phyloP scores from a whole-genome alignment of 2,888 invertebrate species.

The Philopedon plagiatum region DNA sequence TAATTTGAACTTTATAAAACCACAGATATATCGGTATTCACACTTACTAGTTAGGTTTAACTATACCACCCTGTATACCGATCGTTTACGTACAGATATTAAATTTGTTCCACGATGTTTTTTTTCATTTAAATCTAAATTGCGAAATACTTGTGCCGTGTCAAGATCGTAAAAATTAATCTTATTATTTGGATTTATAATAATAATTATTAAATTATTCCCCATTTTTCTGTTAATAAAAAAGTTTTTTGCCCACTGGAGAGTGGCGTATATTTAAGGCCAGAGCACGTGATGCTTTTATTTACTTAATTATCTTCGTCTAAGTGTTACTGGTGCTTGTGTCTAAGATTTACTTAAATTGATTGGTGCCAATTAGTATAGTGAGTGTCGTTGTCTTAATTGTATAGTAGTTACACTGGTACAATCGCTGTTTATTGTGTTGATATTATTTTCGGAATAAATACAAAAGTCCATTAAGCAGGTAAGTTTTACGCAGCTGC shows the following conservation, averaged over 20 bases:
- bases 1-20: too few species aligned
- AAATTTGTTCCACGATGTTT: slow-evolving; percentile 22
- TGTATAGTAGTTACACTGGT: too few species aligned
- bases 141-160: slow-evolving; percentile 15
- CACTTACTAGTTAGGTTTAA: neutral
- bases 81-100: slow-evolving; percentile 14
- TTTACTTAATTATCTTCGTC: slow-evolving; percentile 4
- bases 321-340: neutral
- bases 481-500: neutral
- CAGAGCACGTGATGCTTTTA: slow-evolving; percentile 3
- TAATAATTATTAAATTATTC: slow-evolving; percentile 27
- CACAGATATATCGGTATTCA: too few species aligned
- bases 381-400: slow-evolving; percentile 4
- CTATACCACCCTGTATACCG: neutral
- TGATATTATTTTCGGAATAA: neutral
- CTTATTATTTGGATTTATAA: slow-evolving; percentile 19
- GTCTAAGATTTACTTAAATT: neutral
- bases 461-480: neutral
- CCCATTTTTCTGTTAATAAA: slow-evolving; percentile 26
- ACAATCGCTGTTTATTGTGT: neutral
- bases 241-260: slow-evolving; percentile 23
- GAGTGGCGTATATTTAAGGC: slow-evolving; percentile 30
- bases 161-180: slow-evolving; percentile 34
- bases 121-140: slow-evolving; percentile 7
- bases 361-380: neutral